phyloP scores from a whole-genome alignment of 2,113 vertebrate species.

The Urocynchramus pylzowi region DNA sequence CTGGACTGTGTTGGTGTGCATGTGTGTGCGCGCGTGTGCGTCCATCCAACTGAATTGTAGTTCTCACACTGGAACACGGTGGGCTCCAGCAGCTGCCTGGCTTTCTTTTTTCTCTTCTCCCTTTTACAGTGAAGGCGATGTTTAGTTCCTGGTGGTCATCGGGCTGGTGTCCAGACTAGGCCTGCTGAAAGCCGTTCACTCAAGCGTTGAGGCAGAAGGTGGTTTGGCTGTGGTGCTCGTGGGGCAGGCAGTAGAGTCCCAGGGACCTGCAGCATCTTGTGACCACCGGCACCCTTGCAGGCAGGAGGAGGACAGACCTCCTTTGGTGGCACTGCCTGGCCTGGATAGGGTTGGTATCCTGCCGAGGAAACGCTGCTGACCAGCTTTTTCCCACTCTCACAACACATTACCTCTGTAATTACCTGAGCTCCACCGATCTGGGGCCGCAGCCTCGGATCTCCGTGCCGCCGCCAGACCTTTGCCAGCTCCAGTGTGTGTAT shows the following conservation, averaged over 20 bases:
- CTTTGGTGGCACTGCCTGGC: neutral
- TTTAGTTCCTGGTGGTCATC: neutral
- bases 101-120: neutral
- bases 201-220: neutral
- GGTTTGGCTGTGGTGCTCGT: neutral
- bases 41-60: slow-evolving; percentile 37
- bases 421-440: slow-evolving; percentile 9
- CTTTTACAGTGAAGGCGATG: neutral
- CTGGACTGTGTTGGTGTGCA: slow-evolving; percentile 10
- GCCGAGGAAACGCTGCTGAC: slow-evolving; percentile 53
- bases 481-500: neutral
- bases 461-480: neutral
- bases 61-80: slow-evolving; percentile 66
- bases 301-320: slow-evolving; percentile 30
- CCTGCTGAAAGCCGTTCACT: neutral
- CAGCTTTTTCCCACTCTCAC: slow-evolving; percentile 16
- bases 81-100: slow-evolving; percentile 45
- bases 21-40: neutral
- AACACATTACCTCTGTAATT: slow-evolving; percentile 52
- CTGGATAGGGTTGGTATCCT: slow-evolving; percentile 17
- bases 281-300: neutral
- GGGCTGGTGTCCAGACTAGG: neutral
- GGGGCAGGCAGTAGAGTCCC: neutral
- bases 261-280: neutral
- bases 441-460: neutral